A percentile compares a stretch with the other conserved stretches of the same genome.
Conservation (phyloP, 2,888 invertebrate species). For the Eristalis intricaria region DNA sequence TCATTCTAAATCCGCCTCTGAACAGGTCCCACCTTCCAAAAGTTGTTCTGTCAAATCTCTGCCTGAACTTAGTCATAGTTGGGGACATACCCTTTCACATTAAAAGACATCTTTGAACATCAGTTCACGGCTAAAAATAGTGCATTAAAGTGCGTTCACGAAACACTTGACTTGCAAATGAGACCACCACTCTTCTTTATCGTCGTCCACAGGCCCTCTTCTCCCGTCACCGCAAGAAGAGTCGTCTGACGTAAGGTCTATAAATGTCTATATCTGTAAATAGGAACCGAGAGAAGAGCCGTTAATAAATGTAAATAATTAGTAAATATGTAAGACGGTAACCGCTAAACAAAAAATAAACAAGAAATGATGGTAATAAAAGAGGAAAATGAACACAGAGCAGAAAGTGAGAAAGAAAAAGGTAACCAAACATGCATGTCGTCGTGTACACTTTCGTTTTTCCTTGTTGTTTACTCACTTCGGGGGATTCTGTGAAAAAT, state of each 20-base stretch:
- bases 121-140: neutral
- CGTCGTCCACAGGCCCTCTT: neutral
- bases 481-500: constrained; percentile 21
- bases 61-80: neutral
- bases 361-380: neutral
- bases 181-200: neutral
- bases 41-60: neutral
- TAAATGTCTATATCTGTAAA: neutral
- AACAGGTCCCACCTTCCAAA: neutral
- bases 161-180: neutral
- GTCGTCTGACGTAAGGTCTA: neutral
- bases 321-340: neutral
- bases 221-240: neutral
- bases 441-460: constrained; percentile 45
- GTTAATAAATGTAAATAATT: constrained; percentile 7
- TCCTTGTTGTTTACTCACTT: constrained; percentile 10
- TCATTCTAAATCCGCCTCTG: no score
- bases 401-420: neutral
- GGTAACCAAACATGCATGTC: constrained; percentile 5
- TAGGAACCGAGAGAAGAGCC: neutral
- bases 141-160: neutral
- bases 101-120: neutral
- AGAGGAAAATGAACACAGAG: neutral
- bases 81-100: neutral
- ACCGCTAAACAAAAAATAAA: neutral